Percentiles rank a stretch among this genome's conserved stretches.
These are phyloP conservation scores for Todus mexicanus DNA, from an alignment of 2,797 vertebrate species.

Conservation along the genomic window DNA sequence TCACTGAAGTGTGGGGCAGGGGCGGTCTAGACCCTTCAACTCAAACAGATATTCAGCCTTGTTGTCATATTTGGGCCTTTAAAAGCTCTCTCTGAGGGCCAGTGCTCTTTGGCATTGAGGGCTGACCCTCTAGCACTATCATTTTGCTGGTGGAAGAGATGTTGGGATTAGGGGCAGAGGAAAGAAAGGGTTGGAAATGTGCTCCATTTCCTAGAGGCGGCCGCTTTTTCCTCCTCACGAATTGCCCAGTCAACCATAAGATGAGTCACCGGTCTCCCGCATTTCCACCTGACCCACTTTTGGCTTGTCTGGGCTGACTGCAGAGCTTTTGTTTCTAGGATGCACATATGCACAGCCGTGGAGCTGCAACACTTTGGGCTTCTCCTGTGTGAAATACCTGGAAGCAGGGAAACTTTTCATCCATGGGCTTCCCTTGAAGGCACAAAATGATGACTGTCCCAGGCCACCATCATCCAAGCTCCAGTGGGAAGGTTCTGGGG, in stretches of 20 bases:
- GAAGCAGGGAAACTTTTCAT: background rate
- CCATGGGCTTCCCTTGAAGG: background rate
- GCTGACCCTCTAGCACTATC: background rate
- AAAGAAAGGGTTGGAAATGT: background rate
- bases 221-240: background rate
- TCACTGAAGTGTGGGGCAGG: background rate
- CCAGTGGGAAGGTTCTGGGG: background rate
- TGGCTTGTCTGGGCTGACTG: background rate
- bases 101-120: background rate
- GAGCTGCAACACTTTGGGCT: background rate
- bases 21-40: background rate
- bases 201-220: background rate
- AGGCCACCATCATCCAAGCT: background rate
- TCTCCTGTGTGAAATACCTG: background rate
- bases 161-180: background rate
- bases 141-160: background rate
- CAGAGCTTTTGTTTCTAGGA: conserved; percentile 45
- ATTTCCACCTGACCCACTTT: conserved; percentile 64
- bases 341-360: background rate
- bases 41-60: background rate
- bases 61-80: background rate
- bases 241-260: conserved; percentile 50
- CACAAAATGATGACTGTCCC: background rate
- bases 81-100: background rate
- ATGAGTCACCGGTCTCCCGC: conserved; percentile 57